Evolutionary conservation across 2,888 invertebrate species (phyloP).

Genomic region (Meiosimyza platycephala): DNA sequence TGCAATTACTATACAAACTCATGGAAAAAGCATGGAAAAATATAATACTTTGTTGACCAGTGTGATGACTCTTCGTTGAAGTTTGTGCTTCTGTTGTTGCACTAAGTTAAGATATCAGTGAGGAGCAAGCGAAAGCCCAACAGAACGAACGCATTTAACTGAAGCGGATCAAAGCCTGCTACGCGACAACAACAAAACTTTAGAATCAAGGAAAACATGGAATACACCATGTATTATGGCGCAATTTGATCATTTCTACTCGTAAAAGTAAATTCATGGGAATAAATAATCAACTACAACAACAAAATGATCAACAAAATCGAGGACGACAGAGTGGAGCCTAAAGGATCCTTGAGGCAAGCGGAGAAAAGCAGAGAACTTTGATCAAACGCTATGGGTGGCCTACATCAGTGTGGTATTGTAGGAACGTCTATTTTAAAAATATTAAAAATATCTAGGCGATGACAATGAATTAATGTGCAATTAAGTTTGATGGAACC

Average conservation of each 20-base stretch:
- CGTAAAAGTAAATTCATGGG: slow-evolving; percentile 45
- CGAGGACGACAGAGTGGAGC: not conserved
- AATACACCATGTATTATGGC: slow-evolving; percentile 29
- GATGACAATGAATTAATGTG: slow-evolving; percentile 48
- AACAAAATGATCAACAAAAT: not conserved
- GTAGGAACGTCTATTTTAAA: slow-evolving; percentile 34
- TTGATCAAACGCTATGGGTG: slow-evolving; percentile 50
- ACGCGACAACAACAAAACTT: not conserved
- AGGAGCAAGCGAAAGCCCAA: too few relatives aligned
- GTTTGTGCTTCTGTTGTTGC: slow-evolving; percentile 15
- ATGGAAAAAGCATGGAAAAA: too few relatives aligned
- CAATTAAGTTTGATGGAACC: slow-evolving; percentile 16
- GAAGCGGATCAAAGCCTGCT: not conserved
- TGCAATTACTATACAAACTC: too few relatives aligned
- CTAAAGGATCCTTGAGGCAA: slow-evolving; percentile 2
- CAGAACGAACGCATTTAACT: too few relatives aligned
- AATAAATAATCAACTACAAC: slow-evolving; percentile 45
- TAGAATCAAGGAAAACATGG: slow-evolving; percentile 20
- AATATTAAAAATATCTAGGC: slow-evolving; percentile 48
- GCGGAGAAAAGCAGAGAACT: not conserved
- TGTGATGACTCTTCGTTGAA: slow-evolving; percentile 6
- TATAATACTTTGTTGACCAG: not conserved
- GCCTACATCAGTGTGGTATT: slow-evolving; percentile 35
- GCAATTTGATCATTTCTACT: slow-evolving; percentile 28
- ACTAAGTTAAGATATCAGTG: not conserved